A percentile compares a stretch with the other conserved stretches of the same genome.
These are phyloP conservation scores for Akabosia matsudoensis DNA, from an alignment of 1,140 invertebrate species.

Conservation along the genomic window DNA sequence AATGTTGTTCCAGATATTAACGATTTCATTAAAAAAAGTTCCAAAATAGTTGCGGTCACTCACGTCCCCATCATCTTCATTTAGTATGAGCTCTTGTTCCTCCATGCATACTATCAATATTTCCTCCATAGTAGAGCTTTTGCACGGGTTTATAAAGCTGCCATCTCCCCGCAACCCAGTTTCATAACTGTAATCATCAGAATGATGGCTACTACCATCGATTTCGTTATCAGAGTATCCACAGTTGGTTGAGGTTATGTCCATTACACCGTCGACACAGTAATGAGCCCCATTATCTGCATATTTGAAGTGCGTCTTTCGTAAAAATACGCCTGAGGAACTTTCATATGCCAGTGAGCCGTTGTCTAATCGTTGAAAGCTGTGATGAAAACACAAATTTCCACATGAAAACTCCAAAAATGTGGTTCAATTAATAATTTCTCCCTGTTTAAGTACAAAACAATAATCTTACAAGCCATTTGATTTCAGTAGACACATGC, in stretches of 20 bases:
- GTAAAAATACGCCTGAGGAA: conserved; percentile 21
- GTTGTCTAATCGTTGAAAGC: not conserved
- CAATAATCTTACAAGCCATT: not conserved
- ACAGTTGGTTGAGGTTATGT: not conserved
- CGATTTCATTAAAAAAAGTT: not conserved
- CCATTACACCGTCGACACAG: not conserved
- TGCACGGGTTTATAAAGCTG: not conserved
- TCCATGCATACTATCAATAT: not conserved
- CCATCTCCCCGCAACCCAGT: not conserved
- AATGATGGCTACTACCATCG: not conserved
- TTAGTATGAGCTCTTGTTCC: not conserved
- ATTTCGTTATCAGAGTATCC: not conserved
- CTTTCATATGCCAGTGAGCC: not conserved
- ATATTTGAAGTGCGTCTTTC: not conserved
- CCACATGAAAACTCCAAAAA: not conserved
- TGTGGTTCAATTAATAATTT: not conserved
- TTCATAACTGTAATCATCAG: not conserved
- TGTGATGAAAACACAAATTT: conserved; percentile 22
- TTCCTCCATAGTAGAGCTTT: not conserved
- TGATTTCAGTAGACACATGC: not conserved
- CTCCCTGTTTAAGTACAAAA: not conserved
- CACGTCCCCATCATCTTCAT: not conserved
- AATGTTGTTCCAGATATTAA: not conserved
- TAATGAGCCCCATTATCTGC: not conserved
- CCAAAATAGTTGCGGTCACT: not conserved